Evolutionary conservation across 2,113 vertebrate species (phyloP).

Genomic region (Cryptomyrus ogoouensis): DNA sequence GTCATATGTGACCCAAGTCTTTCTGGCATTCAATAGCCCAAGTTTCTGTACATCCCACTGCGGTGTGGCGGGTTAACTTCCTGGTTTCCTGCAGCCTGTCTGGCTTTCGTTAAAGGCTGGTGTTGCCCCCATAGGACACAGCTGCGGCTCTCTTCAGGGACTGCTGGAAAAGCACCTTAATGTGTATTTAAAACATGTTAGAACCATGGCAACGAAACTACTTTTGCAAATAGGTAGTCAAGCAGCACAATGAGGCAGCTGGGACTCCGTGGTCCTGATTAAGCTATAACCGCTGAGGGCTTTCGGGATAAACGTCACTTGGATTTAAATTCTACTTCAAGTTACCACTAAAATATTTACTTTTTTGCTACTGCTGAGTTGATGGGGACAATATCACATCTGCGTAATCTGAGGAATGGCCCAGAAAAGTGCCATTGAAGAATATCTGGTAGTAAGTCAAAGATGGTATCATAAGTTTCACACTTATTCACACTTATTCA

Average conservation of each 20-base stretch:
- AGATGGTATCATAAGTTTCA: background rate
- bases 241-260: background rate
- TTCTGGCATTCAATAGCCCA: background rate
- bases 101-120: conserved; percentile 11
- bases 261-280: background rate
- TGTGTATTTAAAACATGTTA: background rate
- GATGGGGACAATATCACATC: background rate
- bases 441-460: background rate
- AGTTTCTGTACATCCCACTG: background rate
- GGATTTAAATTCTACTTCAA: conserved; percentile 1
- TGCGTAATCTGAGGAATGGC: background rate
- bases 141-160: background rate
- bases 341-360: background rate
- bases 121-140: background rate
- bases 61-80: conserved; percentile 15
- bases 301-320: background rate
- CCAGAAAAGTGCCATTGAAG: background rate
- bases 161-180: background rate
- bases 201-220: background rate
- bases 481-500: background rate
- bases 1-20: background rate
- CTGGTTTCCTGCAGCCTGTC: conserved; percentile 18
- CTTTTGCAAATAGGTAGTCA: background rate
- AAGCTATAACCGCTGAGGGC: background rate
- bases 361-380: background rate